These are phyloP conservation scores for Phyllotis vaccarum DNA, from an alignment of 2,797 vertebrate genomes.

Conservation along the genomic window DNA sequence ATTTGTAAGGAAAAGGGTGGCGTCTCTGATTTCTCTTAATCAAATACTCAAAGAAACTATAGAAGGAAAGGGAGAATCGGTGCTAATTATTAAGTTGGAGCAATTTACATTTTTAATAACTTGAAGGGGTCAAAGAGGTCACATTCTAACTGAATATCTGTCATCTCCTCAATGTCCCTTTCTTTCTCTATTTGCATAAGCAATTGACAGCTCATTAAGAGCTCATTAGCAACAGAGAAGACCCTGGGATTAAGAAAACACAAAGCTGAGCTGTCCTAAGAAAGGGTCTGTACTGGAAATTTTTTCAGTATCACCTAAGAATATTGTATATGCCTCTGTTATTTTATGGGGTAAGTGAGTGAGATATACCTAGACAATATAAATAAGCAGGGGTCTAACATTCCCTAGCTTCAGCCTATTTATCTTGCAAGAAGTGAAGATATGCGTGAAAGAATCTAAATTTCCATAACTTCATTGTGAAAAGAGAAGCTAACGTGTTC, in stretches of 20 bases:
- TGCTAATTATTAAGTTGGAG: slow-evolving; percentile 63
- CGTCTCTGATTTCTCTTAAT: background rate
- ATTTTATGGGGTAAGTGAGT: background rate
- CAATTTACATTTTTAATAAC: slow-evolving; percentile 83
- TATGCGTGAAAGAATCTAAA: background rate
- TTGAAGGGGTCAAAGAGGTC: slow-evolving; percentile 72
- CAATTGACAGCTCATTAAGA: slow-evolving; percentile 84
- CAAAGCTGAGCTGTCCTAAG: background rate
- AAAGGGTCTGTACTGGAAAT: slow-evolving; percentile 5
- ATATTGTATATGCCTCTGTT: background rate
- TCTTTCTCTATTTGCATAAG: slow-evolving; percentile 82
- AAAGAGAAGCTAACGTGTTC: background rate
- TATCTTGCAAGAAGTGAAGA: background rate
- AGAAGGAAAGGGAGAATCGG: background rate
- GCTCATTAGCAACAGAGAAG: slow-evolving; percentile 78
- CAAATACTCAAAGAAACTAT: background rate
- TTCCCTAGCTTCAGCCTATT: background rate
- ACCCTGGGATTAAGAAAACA: slow-evolving; percentile 46
- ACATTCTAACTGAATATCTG: slow-evolving; percentile 70
- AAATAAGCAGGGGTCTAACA: background rate
- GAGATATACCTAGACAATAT: background rate
- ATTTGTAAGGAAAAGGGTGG: background rate
- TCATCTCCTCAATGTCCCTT: slow-evolving; percentile 68
- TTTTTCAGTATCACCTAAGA: background rate
- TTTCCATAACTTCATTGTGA: slow-evolving; percentile 30